Evolutionary conservation across 2,113 vertebrate genomes (phyloP).

Genomic region (Micronisus gabar): DNA sequence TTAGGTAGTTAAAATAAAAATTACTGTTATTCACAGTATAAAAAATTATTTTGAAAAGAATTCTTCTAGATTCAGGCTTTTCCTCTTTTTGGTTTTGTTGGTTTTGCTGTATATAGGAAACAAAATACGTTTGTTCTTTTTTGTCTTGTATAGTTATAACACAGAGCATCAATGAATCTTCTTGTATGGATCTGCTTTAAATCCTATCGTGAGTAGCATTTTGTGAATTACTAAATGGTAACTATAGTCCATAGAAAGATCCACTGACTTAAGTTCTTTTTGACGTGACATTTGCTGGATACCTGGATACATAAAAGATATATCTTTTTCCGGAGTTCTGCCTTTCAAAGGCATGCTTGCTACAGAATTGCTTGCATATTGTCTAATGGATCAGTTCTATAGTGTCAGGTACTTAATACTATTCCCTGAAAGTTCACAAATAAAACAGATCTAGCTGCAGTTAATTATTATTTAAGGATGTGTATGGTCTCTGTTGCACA

Average conservation of each 20-base stretch:
- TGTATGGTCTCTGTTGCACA: background rate
- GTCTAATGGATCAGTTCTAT: background rate
- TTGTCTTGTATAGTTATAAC: background rate
- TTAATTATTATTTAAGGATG: background rate
- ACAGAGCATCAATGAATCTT: background rate
- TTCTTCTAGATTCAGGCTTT: background rate
- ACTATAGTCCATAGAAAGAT: background rate
- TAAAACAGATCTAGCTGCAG: background rate
- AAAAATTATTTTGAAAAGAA: background rate
- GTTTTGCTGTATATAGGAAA: background rate
- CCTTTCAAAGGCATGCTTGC: background rate
- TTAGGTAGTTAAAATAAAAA: background rate
- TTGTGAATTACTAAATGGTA: background rate
- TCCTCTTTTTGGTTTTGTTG: background rate
- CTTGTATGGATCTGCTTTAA: background rate
- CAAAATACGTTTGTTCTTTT: background rate
- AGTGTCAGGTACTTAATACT: background rate
- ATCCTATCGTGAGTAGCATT: background rate
- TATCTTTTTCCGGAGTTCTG: background rate
- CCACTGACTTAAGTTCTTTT: background rate
- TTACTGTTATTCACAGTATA: background rate
- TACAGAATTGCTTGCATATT: background rate
- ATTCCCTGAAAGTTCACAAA: background rate
- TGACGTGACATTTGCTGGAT: accelerated
- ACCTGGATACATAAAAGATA: background rate